Percentiles rank a stretch among this genome's conserved stretches.
These are phyloP conservation scores for Pachyramphus minor DNA, from an alignment of 2,113 vertebrate species.

Conservation along the genomic window DNA sequence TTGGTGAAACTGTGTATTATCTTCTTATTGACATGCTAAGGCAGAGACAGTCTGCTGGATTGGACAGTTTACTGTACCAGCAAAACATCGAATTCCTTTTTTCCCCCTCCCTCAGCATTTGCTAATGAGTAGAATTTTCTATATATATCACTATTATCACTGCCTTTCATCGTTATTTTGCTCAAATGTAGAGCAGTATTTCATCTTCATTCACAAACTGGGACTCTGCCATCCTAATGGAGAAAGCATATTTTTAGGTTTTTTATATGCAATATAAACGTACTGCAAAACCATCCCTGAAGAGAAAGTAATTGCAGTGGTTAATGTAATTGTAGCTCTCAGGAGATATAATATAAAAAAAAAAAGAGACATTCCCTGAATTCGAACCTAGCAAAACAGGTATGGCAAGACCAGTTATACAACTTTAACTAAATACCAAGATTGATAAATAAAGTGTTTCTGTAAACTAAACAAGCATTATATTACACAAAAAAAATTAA, in stretches of 20 bases:
- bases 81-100: neutral
- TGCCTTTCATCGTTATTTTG: neutral
- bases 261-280: neutral
- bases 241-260: neutral
- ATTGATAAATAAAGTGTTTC: neutral
- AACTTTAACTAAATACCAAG: neutral
- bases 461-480: neutral
- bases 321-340: neutral
- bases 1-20: neutral
- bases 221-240: neutral
- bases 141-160: rapidly evolving
- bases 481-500: neutral
- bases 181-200: neutral
- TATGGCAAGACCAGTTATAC: neutral
- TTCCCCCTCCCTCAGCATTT: neutral
- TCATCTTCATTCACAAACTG: neutral
- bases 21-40: neutral
- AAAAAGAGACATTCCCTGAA: neutral
- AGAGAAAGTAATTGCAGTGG: neutral
- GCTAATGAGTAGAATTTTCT: neutral
- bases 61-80: neutral
- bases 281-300: neutral
- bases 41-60: neutral
- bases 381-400: neutral
- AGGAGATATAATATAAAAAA: neutral